Conservation (phyloP, 2,888 invertebrate genomes). For the Barypeithes pellucidus region DNA sequence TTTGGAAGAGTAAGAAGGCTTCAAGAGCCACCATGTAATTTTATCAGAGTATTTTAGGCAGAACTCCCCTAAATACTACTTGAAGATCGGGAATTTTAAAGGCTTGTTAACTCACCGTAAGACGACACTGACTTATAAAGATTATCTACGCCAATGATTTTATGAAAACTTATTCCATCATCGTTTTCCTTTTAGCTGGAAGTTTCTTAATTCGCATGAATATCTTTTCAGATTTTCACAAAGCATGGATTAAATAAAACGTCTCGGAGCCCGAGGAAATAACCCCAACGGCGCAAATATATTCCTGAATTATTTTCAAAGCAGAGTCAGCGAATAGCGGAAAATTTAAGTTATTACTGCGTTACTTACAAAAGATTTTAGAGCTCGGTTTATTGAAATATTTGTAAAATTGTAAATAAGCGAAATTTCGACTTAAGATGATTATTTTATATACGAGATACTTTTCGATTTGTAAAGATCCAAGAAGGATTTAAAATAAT, state of each 20-base stretch:
- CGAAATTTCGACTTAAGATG: constrained; percentile 38
- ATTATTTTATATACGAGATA: constrained; percentile 10
- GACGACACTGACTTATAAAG: background rate
- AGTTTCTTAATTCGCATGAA: constrained; percentile 54
- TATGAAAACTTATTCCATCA: constrained; percentile 42
- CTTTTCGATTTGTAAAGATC: background rate
- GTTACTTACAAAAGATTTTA: constrained; percentile 54
- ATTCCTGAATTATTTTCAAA: constrained; percentile 51
- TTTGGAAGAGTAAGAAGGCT: too few species aligned
- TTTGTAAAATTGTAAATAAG: constrained; percentile 42
- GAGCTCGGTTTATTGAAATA: constrained; percentile 20
- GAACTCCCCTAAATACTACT: too few species aligned
- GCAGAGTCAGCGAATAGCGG: constrained; percentile 50
- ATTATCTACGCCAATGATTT: constrained; percentile 33
- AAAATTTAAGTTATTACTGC: constrained; percentile 60
- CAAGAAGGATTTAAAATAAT: background rate
- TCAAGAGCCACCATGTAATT: too few species aligned
- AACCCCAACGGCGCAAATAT: constrained; percentile 45
- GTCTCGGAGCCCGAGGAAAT: constrained; percentile 41
- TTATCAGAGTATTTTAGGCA: too few species aligned
- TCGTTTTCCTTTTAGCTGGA: constrained; percentile 46
- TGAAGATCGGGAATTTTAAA: too few species aligned
- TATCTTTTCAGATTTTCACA: constrained; percentile 51
- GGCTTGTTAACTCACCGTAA: too few species aligned
- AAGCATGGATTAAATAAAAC: constrained; percentile 56